Evolutionary conservation across 1,140 invertebrate genomes (phyloP).

Genomic region (Drosophila bipectinata): DNA sequence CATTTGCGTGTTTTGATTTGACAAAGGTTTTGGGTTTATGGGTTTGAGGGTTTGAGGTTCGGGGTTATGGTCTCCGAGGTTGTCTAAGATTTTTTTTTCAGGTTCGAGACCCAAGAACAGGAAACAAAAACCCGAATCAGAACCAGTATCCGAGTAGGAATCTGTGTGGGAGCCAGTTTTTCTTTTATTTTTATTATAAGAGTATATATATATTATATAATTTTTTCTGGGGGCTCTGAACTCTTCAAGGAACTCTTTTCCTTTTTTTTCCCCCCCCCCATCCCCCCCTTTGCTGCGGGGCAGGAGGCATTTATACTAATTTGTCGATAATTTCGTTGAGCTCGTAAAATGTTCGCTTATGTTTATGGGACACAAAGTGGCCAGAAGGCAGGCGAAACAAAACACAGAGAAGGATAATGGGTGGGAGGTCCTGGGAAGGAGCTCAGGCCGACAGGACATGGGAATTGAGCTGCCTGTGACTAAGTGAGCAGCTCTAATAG

Average conservation of each 20-base stretch:
- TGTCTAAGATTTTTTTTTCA: not conserved
- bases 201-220: too few relatives aligned
- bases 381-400: conserved; percentile 5
- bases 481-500: conserved; percentile 47
- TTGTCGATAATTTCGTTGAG: conserved; percentile 74
- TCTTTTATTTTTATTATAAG: too few relatives aligned
- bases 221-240: too few relatives aligned
- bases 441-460: conserved; percentile 11
- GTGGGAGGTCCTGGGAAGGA: conserved; percentile 2
- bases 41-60: not conserved
- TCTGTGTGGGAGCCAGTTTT: not conserved
- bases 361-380: conserved; percentile 41
- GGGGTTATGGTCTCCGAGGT: conserved; percentile 1
- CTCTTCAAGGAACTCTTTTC: not conserved
- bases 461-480: conserved; percentile 21
- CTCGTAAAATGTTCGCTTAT: conserved; percentile 58
- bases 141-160: conserved; percentile 24
- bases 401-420: not conserved
- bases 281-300: not conserved
- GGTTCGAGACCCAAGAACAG: not conserved
- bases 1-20: conserved; percentile 40
- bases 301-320: conserved; percentile 76
- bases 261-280: not conserved
- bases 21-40: conserved; percentile 40
- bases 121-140: not conserved